These are phyloP conservation scores for Rhamnusium bicolor DNA, from an alignment of 2,888 invertebrate genomes.

Conservation along the genomic window DNA sequence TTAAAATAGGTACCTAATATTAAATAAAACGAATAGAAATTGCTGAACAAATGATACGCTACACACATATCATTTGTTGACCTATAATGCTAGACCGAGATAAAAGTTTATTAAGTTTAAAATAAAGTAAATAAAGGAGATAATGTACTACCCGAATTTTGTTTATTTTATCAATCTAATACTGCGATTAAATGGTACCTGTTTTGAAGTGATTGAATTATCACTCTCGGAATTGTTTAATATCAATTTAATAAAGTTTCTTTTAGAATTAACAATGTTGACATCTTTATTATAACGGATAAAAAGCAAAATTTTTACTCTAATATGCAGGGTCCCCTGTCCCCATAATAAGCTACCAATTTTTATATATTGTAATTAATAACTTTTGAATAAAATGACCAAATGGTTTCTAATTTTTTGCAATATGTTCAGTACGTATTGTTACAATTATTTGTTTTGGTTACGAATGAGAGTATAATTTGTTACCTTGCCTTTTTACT, in stretches of 20 bases:
- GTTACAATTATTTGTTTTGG: too few relatives aligned
- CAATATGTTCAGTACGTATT: too few relatives aligned
- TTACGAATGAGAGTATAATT: too few relatives aligned
- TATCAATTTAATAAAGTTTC: not conserved
- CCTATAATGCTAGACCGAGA: not conserved
- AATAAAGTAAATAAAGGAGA: constrained; percentile 11
- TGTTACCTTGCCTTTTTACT: too few relatives aligned
- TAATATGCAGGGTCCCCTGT: too few relatives aligned
- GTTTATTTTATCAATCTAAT: constrained; percentile 19
- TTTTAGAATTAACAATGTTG: not conserved
- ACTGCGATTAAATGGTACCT: not conserved
- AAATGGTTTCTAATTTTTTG: too few relatives aligned
- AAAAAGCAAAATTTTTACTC: not conserved
- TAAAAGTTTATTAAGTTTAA: not conserved
- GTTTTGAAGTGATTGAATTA: not conserved
- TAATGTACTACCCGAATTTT: constrained; percentile 12
- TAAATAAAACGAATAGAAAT: not conserved
- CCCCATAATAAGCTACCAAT: too few relatives aligned
- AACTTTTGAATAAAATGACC: too few relatives aligned
- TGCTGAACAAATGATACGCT: not conserved
- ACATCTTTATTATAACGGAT: not conserved
- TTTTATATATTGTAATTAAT: too few relatives aligned
- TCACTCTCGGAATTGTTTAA: not conserved
- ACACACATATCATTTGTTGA: too few relatives aligned
- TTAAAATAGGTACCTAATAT: not conserved